Percentiles rank a stretch among this genome's conserved stretches.
These are phyloP conservation scores for Machimus atricapillus DNA, from an alignment of 2,888 invertebrate species.

Conservation along the genomic window DNA sequence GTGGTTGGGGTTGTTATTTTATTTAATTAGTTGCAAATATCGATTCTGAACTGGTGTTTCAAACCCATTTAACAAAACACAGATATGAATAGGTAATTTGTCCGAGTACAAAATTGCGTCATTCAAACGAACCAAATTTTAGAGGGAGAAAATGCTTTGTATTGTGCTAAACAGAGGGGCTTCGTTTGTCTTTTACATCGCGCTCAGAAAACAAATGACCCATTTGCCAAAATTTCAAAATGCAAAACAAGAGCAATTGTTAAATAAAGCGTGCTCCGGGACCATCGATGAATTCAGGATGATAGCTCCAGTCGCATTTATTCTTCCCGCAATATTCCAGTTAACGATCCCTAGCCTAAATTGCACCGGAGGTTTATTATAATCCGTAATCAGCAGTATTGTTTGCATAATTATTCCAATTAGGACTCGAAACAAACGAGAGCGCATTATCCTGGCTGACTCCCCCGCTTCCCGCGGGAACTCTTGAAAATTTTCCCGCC, in stretches of 20 bases:
- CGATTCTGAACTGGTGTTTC: not conserved
- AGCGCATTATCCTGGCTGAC: not conserved
- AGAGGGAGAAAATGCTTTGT: not conserved
- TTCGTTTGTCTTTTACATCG: not conserved
- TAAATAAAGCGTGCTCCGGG: not conserved
- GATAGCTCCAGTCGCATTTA: not conserved
- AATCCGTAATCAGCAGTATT: not conserved
- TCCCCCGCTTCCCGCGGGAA: not conserved
- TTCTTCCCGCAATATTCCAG: not conserved
- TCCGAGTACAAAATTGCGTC: not conserved
- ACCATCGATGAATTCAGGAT: not conserved
- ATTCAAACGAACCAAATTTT: not conserved
- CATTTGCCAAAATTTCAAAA: not conserved
- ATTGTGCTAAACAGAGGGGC: not conserved
- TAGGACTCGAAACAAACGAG: constrained; percentile 1
- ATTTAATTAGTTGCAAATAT: not conserved
- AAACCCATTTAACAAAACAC: not conserved
- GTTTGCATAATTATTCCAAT: not conserved
- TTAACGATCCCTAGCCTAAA: not conserved
- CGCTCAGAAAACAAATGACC: not conserved
- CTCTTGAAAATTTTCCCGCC: not conserved
- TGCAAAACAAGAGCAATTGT: not conserved
- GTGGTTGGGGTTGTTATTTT: not conserved
- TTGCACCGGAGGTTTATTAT: not conserved
- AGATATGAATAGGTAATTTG: not conserved